phyloP scores from a whole-genome alignment of 2,797 vertebrate genomes.

The Hyperoplus immaculatus region DNA sequence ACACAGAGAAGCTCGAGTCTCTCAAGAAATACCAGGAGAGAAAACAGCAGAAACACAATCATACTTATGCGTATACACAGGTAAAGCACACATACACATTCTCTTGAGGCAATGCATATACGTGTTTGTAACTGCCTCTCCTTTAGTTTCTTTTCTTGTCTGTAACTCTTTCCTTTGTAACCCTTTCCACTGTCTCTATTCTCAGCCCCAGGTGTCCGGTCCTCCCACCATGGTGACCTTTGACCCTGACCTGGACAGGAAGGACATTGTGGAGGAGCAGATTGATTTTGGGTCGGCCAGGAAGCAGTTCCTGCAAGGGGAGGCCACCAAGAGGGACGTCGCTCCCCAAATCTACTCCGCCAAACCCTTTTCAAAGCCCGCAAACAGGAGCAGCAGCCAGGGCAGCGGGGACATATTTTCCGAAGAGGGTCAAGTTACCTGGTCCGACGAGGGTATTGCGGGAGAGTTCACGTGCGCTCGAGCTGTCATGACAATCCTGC shows the following conservation, averaged over 20 bases:
- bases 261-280: slow-evolving; percentile 93
- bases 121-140: background rate
- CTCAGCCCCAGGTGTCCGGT: slow-evolving; percentile 68
- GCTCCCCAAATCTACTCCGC: slow-evolving; percentile 91
- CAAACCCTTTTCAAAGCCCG: slow-evolving; percentile 91
- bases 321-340: slow-evolving; percentile 84
- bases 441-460: slow-evolving; percentile 83
- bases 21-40: slow-evolving; percentile 95
- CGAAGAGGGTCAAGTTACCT: slow-evolving; percentile 83
- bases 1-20: slow-evolving; percentile 93
- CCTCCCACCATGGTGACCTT: slow-evolving; percentile 70
- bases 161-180: background rate
- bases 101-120: no score
- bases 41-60: slow-evolving; percentile 85
- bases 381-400: slow-evolving; percentile 44
- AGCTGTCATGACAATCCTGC: slow-evolving; percentile 92
- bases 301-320: slow-evolving; percentile 91
- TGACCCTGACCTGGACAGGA: slow-evolving; percentile 81
- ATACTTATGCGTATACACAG: slow-evolving; percentile 63
- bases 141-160: background rate
- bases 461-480: slow-evolving; percentile 92
- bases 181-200: background rate
- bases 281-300: slow-evolving; percentile 94
- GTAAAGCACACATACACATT: slow-evolving; percentile 51
- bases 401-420: slow-evolving; percentile 47